These are phyloP conservation scores for Escarpia spicata DNA, from an alignment of 2,888 invertebrate species.

Conservation along the genomic window DNA sequence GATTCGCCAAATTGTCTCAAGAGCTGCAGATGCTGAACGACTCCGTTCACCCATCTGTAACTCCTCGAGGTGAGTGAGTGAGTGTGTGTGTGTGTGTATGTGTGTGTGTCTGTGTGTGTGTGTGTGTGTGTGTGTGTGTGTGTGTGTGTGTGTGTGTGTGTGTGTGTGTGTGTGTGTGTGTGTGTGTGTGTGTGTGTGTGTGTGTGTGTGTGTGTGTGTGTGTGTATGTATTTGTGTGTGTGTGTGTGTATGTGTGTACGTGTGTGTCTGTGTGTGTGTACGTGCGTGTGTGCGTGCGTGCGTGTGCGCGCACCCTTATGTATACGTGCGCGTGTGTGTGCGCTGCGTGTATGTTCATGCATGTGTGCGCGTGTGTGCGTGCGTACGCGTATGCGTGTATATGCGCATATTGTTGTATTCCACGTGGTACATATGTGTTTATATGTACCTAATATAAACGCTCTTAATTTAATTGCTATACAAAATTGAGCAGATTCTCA, in stretches of 20 bases:
- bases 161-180: background rate
- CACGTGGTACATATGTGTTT: background rate
- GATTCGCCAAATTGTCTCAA: constrained; percentile 7
- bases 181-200: background rate
- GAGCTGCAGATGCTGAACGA: background rate
- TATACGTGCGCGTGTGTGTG: background rate
- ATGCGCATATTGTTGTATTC: background rate
- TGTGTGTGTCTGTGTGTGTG: background rate
- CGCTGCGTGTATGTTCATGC: background rate
- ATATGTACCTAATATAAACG: too few relatives aligned
- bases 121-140: background rate
- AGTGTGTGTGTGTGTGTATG: background rate
- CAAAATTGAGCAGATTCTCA: too few relatives aligned
- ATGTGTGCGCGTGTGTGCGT: background rate
- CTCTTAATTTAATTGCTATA: too few relatives aligned
- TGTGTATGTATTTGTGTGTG: background rate
- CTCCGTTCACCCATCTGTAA: background rate
- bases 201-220: background rate
- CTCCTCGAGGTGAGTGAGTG: background rate
- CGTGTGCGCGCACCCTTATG: background rate
- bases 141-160: too few relatives aligned
- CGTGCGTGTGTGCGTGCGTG: background rate
- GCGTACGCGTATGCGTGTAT: background rate
- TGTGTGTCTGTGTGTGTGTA: background rate
- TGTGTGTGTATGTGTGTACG: background rate